Conservation (phyloP, 2,888 invertebrate genomes). For the Caenorhabditis sp. region DNA sequence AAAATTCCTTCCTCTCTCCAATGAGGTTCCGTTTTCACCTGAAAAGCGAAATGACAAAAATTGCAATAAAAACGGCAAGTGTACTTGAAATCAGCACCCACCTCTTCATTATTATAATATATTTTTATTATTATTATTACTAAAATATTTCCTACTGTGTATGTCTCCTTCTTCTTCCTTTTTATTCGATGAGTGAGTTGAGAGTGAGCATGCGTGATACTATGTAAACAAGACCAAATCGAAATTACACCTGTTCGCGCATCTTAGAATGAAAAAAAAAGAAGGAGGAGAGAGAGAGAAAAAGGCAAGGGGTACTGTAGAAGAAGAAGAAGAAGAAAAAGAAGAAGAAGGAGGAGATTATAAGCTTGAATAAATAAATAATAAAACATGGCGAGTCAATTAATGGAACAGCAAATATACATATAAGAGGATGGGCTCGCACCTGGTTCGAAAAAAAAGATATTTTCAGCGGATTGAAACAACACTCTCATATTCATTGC, state of each 20-base stretch:
- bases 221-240: not conserved
- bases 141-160: not conserved
- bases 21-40: too few species aligned
- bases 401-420: not conserved
- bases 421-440: not conserved
- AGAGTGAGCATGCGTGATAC: not conserved
- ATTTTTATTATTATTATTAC: not conserved
- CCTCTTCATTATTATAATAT: not conserved
- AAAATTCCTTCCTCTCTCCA: too few species aligned
- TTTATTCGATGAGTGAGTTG: not conserved
- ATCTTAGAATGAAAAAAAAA: not conserved
- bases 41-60: not conserved
- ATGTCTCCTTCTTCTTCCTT: not conserved
- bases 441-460: too few species aligned
- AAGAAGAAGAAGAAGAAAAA: not conserved
- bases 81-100: not conserved
- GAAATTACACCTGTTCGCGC: slow-evolving; percentile 1
- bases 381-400: not conserved
- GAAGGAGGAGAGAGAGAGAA: not conserved
- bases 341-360: not conserved
- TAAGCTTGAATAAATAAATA: not conserved
- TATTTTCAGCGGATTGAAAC: slow-evolving; percentile 86
- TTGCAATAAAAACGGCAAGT: not conserved
- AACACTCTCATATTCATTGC: slow-evolving; percentile 95
- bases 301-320: not conserved